Conservation (phyloP, 2,888 invertebrate species). For the Sympetrum striolatum region DNA sequence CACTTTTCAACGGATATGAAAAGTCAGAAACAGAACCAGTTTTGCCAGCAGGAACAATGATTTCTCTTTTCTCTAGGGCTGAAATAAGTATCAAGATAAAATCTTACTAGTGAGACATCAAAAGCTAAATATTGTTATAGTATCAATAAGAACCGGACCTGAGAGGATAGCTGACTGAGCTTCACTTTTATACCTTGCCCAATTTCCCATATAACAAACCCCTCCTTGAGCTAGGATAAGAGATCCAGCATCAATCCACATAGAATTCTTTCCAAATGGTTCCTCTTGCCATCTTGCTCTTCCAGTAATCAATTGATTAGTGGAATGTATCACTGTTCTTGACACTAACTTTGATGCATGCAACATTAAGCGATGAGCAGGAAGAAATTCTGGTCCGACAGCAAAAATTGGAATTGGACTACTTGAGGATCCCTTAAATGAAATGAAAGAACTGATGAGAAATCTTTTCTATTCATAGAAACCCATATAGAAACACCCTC, state of each 20-base stretch:
- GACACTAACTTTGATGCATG: background rate
- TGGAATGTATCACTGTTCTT: background rate
- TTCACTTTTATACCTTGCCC: slow-evolving; percentile 52
- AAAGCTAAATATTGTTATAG: background rate
- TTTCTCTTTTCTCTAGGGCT: slow-evolving; percentile 2
- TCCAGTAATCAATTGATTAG: background rate
- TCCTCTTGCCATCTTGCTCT: slow-evolving; percentile 17
- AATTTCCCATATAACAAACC: slow-evolving; percentile 59
- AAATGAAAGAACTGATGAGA: no score
- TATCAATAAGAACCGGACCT: slow-evolving; percentile 14
- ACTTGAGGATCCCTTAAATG: background rate
- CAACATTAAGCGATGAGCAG: slow-evolving; percentile 44
- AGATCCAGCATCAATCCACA: slow-evolving; percentile 57
- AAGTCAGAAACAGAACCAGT: background rate
- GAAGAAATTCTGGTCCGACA: slow-evolving; percentile 48
- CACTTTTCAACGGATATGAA: slow-evolving; percentile 53
- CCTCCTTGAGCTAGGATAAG: slow-evolving; percentile 57
- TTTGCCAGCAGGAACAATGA: background rate
- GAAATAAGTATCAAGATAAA: background rate
- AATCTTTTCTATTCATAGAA: no score
- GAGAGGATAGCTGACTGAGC: slow-evolving; percentile 43
- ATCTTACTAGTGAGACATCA: background rate
- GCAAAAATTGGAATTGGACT: slow-evolving; percentile 49
- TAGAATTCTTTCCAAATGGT: background rate
- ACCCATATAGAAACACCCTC: no score